Evolutionary conservation across 1,140 invertebrate genomes (phyloP), one percentile per base, ranked within the genome.

Genomic region (Drosophila obscura): DNA sequence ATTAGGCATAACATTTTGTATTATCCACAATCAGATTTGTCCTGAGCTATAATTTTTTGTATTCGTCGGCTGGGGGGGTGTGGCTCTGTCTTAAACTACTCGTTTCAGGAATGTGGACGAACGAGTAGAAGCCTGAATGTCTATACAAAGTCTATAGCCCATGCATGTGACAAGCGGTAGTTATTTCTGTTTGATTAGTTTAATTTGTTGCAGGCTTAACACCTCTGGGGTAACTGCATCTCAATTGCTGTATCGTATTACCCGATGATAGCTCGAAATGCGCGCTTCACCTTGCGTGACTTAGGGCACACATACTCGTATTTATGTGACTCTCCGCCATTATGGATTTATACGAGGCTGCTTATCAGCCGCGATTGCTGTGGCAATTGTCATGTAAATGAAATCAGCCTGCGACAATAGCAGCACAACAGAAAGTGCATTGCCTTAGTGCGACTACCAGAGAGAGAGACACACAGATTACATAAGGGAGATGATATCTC

Each of bases 331-430:
- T 75, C 45, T 44, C 35, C 51, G 24, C 16, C 44, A 52, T 67
- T 53, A 72, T 50, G 46, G n/a, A 26, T 51, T 44, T 56, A 53
- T 24, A 58, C 60, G 66, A 60, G 72, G 56, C 64, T 78, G 67
- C 73, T 83, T 84, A 84, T 84, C 82, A 81, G 64, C n/a, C 26
- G 22, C 52, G 13, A 52, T 55, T 39, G 35, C 51, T 48, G 43
- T n/a, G 49, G 48, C 79, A 64, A 77, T 82, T 65, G 63, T 68
- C 68, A 78, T 78, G 60, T 63, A 63, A 82, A 82, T 78, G 31
- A 49, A 76, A 82, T 83, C 73, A 67, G 61, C 39, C 63, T 35
- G 31, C 39, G 31, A 61, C 41, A 57, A 73, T 28, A 44, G 45
- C 45, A 61, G 57, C 26, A 53, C 28, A 72, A 71, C 53, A 80